These are phyloP conservation scores for Sterrhoptilus dennistouni DNA, from an alignment of 2,113 vertebrate genomes.

Conservation along the genomic window DNA sequence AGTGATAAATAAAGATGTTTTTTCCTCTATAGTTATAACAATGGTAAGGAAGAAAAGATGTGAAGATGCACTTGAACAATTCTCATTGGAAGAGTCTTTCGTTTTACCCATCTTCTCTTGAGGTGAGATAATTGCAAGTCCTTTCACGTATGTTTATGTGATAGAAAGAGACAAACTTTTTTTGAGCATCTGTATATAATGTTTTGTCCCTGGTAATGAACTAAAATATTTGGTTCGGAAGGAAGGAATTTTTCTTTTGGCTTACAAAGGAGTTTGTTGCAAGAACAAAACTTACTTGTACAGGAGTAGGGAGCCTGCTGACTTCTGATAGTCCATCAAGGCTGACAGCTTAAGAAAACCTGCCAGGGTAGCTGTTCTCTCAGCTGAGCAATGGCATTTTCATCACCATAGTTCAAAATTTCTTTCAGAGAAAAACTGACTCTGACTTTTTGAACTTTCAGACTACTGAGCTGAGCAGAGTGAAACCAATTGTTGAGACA, in stretches of 20 bases:
- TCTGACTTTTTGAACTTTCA: conserved; percentile 28
- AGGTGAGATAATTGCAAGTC: not conserved
- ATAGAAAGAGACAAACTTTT: not conserved
- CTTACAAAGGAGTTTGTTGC: not conserved
- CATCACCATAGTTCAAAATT: not conserved
- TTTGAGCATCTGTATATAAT: not conserved
- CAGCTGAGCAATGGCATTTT: not conserved
- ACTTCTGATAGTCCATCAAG: not conserved
- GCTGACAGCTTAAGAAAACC: not conserved
- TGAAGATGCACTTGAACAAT: not conserved
- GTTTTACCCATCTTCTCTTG: not conserved
- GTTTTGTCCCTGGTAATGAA: not conserved
- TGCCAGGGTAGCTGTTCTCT: not conserved
- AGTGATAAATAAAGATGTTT: not conserved
- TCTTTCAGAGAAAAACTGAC: not conserved
- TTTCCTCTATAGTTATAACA: not conserved
- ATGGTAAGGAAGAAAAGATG: not conserved
- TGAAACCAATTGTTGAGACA: conserved; percentile 21
- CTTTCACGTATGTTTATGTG: not conserved
- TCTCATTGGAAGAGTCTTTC: not conserved
- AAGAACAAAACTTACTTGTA: not conserved
- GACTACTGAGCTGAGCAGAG: not conserved
- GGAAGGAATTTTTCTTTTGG: not conserved
- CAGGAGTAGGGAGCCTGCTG: not conserved
- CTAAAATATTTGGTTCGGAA: not conserved